Evolutionary conservation across 1,140 invertebrate genomes (phyloP).

Genomic region (Aphidius gifuensis): DNA sequence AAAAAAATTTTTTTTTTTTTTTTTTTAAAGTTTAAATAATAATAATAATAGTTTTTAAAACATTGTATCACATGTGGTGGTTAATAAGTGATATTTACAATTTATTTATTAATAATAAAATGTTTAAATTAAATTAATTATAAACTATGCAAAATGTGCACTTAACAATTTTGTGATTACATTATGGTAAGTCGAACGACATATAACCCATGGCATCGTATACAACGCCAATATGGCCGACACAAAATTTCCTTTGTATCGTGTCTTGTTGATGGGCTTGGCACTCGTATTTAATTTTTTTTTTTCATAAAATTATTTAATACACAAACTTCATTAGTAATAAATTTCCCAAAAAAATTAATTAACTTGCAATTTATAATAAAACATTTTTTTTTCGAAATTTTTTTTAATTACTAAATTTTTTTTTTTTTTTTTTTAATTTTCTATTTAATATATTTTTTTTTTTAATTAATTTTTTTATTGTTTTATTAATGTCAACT

Average conservation of each 20-base stretch:
- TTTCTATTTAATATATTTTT: no score
- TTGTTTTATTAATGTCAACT: no score
- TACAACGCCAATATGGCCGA: constrained; percentile 60
- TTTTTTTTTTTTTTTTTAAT: no score
- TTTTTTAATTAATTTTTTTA: no score
- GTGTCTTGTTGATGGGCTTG: constrained; percentile 26
- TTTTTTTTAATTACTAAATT: no score
- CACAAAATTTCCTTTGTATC: constrained; percentile 57
- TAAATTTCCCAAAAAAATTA: no score
- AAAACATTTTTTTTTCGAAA: not conserved
- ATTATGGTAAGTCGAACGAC: constrained; percentile 60
- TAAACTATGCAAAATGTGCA: constrained; percentile 35
- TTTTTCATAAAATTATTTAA: no score
- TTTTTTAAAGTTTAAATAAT: no score
- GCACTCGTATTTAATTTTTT: constrained; percentile 12
- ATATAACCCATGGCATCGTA: constrained; percentile 22
- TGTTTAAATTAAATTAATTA: constrained; percentile 56
- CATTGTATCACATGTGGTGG: constrained; percentile 50
- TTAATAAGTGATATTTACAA: constrained; percentile 58
- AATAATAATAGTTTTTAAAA: no score
- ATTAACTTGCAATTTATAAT: not conserved
- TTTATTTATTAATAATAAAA: constrained; percentile 48
- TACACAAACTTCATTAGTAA: no score
- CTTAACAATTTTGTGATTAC: constrained; percentile 60
- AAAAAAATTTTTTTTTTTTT: no score